Evolutionary conservation across 2,888 invertebrate species (phyloP).

Genomic region (Mimachlamys varia): DNA sequence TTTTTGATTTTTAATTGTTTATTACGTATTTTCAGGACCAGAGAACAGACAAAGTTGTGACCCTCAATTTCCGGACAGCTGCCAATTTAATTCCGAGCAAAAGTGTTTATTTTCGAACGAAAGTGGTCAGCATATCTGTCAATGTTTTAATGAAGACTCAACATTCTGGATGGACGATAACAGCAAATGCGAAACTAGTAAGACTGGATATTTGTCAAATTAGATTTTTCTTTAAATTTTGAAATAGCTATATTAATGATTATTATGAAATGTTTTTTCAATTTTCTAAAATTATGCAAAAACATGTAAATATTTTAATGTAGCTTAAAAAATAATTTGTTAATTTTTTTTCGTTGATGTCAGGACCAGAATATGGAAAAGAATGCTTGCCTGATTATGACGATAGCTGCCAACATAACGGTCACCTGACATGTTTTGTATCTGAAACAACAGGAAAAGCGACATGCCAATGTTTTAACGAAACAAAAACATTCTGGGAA

Average conservation of each 20-base stretch:
- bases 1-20: too few species aligned
- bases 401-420: background rate
- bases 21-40: background rate
- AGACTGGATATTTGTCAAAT: background rate
- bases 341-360: background rate
- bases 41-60: background rate
- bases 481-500: background rate
- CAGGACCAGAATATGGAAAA: slow-evolving; percentile 8
- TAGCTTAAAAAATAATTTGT: too few species aligned
- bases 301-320: too few species aligned
- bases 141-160: background rate
- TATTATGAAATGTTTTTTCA: too few species aligned
- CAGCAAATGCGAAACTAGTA: background rate
- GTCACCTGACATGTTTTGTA: background rate
- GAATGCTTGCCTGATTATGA: background rate
- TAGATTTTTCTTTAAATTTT: too few species aligned
- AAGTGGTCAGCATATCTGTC: background rate
- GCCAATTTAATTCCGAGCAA: background rate
- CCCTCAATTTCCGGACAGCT: background rate
- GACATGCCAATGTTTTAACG: background rate
- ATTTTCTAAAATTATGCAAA: too few species aligned
- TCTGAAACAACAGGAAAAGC: background rate
- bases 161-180: background rate
- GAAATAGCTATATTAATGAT: too few species aligned
- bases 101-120: slow-evolving; percentile 8